Base-by-base conservation (phyloP, 2,888 invertebrate genomes). In the Leucozona laternaria region DNA sequence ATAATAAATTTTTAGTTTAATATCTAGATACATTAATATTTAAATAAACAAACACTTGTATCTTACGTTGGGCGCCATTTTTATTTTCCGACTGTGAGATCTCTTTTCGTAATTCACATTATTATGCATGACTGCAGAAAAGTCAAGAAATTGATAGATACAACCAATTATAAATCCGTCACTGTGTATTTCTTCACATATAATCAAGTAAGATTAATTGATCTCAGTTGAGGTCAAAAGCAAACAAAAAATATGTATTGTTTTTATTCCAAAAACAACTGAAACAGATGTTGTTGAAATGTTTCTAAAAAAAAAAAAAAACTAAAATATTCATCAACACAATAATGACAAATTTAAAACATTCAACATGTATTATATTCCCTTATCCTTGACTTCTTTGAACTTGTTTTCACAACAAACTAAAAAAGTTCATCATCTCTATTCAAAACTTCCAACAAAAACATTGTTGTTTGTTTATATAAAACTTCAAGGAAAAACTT, bases 141-240 rank as follows among this genome's bases (percentile, higher is more conserved):
- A 45, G 2, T 17, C 2, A 2, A 5, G 37, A 10, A 37, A 11
- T 11, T 2, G 37, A 37, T 34, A 8, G 6, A 37, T 10, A 10
- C n/a, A 22, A 22, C 1, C 25, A 11, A 8, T 15, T 4, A 15
- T 40, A 15, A 37, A 40, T 60, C 40, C 40, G 17, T 3, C 37
- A 22, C 13, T 25, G 40, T 40, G 8, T 22, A 3, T 20, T 34
- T 20, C 6, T 64, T 77, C 22, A 40, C 53, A 25, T 73, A 78
- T 73, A 78, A 82, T 83, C 70, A 73, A 75, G 48, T 70, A 40
- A 48, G 55, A 75, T 79, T 79, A 75, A 83, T 83, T 68, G 73
- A 68, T 60, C 70, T 57, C 10, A 50, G 50, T 83, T 70, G 45
- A 28, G 79, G 79, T 79, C 79, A 70, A 57, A 50, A 34, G 15